Percentiles rank a stretch among this genome's conserved stretches.
phyloP scores from a whole-genome alignment of 2,888 invertebrate genomes.

The Rambutsinella grinnellia region DNA sequence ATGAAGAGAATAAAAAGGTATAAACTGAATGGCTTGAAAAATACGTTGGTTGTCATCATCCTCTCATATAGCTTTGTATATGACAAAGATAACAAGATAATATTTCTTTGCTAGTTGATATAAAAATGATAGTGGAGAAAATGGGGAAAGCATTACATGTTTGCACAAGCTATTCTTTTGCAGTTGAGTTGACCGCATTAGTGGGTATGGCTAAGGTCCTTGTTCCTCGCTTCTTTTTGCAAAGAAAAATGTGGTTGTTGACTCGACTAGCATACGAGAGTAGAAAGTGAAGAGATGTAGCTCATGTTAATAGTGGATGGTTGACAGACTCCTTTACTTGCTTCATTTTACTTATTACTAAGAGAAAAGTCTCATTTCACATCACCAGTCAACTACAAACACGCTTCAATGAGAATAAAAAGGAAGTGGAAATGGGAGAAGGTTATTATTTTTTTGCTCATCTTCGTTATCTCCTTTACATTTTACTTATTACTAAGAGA shows the following conservation, averaged over 20 bases:
- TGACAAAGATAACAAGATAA: no score
- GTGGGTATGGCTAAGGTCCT: neutral
- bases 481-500: neutral
- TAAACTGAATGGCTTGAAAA: neutral
- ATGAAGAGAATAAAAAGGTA: conserved; percentile 19
- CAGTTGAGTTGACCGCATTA: conserved; percentile 4
- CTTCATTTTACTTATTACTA: neutral
- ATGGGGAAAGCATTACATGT: neutral
- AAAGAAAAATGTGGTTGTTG: conserved; percentile 4
- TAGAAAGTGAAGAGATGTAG: neutral
- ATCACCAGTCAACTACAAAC: neutral
- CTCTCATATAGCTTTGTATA: no score
- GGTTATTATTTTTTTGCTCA: neutral
- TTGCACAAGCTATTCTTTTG: conserved; percentile 8
- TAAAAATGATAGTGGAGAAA: neutral
- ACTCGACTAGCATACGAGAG: conserved; percentile 10
- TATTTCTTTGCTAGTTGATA: neutral
- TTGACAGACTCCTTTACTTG: neutral
- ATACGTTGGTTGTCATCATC: neutral
- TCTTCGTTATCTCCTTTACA: neutral
- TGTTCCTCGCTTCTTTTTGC: neutral
- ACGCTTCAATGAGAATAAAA: no score
- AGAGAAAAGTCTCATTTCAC: neutral
- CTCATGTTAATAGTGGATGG: no score
- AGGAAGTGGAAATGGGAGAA: neutral